These are phyloP conservation scores for Martes martes DNA, from an alignment of 2,113 vertebrate genomes.

Conservation along the genomic window DNA sequence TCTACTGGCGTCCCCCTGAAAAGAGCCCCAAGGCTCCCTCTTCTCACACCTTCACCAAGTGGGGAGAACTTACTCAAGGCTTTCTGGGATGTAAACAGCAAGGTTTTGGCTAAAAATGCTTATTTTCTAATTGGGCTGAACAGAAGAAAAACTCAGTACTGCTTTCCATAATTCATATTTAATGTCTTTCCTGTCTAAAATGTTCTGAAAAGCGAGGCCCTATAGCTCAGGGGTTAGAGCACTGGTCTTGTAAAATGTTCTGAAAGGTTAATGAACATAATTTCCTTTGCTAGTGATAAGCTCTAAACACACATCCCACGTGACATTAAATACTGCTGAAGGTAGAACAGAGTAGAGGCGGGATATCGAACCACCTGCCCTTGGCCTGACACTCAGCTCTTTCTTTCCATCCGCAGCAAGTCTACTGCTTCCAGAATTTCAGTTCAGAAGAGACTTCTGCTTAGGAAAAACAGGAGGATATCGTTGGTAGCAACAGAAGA, in stretches of 20 bases:
- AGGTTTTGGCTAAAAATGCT: background rate
- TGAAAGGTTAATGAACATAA: background rate
- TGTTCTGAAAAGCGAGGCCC: background rate
- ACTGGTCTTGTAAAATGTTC: background rate
- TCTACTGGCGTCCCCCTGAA: background rate
- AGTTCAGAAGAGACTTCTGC: background rate
- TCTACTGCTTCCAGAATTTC: background rate
- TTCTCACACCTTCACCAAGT: background rate
- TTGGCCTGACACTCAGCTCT: background rate
- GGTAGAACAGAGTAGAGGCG: background rate
- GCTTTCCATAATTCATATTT: background rate
- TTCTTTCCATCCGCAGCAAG: background rate
- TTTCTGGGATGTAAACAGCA: background rate
- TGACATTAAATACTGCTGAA: accelerated
- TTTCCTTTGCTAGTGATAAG: background rate
- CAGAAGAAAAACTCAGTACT: background rate
- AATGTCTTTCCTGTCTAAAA: background rate
- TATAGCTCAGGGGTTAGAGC: no score
- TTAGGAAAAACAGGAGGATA: background rate
- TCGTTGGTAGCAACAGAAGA: background rate
- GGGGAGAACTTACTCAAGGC: background rate
- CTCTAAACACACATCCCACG: background rate
- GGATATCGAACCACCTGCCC: accelerated
- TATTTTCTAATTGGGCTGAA: background rate
- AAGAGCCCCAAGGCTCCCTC: background rate